Evolutionary conservation across 92 coral and sea anemone species (phyloP), one percentile per base, ranked within the genome.

Genomic region (Chrysogorgia sp.): DNA sequence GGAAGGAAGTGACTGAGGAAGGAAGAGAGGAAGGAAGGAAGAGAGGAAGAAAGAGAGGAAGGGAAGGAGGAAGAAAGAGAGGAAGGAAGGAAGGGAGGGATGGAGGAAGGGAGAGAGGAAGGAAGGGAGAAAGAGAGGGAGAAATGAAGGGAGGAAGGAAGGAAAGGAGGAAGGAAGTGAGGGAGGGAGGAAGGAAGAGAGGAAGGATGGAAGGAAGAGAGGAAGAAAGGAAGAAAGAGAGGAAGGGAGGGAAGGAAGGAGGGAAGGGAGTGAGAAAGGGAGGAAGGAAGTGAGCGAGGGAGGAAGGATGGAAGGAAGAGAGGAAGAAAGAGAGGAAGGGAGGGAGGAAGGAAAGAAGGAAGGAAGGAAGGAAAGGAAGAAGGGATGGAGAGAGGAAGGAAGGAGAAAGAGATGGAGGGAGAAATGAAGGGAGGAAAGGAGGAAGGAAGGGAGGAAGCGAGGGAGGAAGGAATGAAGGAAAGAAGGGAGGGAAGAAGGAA

Each of bases 371-470:
- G n/a, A n/a, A n/a, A n/a, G n/a, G n/a, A n/a, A n/a, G n/a, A n/a
- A n/a, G 23, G 35, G 6, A 48, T 34, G 48, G 53, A 34, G 40
- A 13, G 15, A 21, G 17, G 40, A 37, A 71, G 64, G 64, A 26
- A 71, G 40, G 40, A 75, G 56, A 15, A 29, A 75, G 31, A 23
- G 24, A 50, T 17, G 35, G 37, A 29, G 21, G 21, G 30, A 7
- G 52, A 77, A 30, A 82, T 62, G 25, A 23, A 58, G 25, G 59
- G 45, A 28, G 34, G 71, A n/a, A 25, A 58, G 34, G 75, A 67
- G 35, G 71, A 29, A 59, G 29, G 4, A 13, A 25, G 33, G 24
- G 67, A 37, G 28, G 21, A 5, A 20, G n/a, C 12, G 10, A 57
- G 31, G n/a, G 12, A 31, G 14, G 34, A 19, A 45, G 33, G 28